Evolutionary conservation across 2,797 vertebrate species (phyloP), one percentile per base, ranked within the genome.

Genomic region (Oryzias dopingdopingensis): DNA sequence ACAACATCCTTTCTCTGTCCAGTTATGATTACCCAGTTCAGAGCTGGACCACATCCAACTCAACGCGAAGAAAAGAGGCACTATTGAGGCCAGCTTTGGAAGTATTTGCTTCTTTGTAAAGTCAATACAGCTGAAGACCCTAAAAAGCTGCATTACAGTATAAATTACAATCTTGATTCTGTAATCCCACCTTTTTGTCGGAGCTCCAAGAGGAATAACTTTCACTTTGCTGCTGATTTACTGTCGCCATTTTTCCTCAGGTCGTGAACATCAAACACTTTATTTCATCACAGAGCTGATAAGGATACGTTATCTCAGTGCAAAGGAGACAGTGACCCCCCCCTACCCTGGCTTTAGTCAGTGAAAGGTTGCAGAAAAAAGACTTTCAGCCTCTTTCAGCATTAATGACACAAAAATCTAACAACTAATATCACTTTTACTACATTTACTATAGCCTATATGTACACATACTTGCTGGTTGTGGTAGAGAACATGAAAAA

Each of bases 131-230:
- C 88, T 88, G 90, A 91, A 93, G 93, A 89, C 70, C n/a, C 14
- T 75, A 44, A 91, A 91, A 91, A 70, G 85, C 78, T 70, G 76
- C 81, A 76, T 88, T 55, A 63, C 70, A 90, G 88, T 88, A 88
- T 82, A 85, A 82, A 87, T 91, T 87, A 72, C 83, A 87, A 71
- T 72, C 89, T 82, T 89, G 88, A 85, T 85, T 81, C 83, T 83
- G 91, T 83, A 79, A 81, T 76, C 76, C 91, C 94, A 93, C 32
- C 90, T 92, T 92, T 88, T 92, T 93, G 89, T 91, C 91, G 62
- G 49, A 22, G 51, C 47, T 12, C 63, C 73, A 55, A 75, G 76
- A 82, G 80, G 69, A 79, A 79, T 62, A 80, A 84, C 83, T 88
- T 83, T 82, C 82, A 56, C 79, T 70, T 8, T 23, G 8, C 23